Evolutionary conservation across 2,888 invertebrate genomes (phyloP).

Genomic region (Sesamia inferens): DNA sequence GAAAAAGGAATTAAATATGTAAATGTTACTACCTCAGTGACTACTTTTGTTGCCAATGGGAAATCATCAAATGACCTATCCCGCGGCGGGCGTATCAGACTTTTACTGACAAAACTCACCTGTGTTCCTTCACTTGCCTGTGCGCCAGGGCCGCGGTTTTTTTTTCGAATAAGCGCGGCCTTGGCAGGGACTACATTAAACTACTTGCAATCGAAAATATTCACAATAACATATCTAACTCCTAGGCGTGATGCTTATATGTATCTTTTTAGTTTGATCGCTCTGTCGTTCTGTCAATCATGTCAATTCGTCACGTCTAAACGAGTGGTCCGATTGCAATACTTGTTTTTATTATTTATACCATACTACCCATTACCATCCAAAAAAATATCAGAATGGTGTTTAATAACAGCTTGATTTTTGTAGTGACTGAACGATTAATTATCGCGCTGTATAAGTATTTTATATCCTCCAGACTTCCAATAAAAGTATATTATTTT

Average conservation of each 20-base stretch:
- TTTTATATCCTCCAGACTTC: not conserved
- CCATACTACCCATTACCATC: no score
- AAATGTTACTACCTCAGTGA: not conserved
- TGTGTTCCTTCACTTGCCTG: no score
- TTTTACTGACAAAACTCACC: no score
- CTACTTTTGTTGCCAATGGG: no score
- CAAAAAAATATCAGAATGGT: not conserved
- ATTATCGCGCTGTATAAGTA: not conserved
- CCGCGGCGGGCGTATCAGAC: no score
- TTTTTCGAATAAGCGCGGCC: no score
- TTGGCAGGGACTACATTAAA: not conserved
- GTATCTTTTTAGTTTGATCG: not conserved
- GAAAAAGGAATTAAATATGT: no score
- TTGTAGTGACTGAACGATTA: no score
- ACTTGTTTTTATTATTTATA: not conserved
- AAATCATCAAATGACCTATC: no score
- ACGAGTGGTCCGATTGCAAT: not conserved
- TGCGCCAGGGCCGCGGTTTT: no score
- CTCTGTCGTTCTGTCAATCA: not conserved
- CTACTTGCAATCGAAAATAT: not conserved
- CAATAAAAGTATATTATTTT: not conserved
- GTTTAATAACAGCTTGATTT: no score
- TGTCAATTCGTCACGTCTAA: not conserved
- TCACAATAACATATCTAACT: not conserved
- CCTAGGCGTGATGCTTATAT: not conserved